phyloP scores from a whole-genome alignment of 2,113 vertebrate genomes.

The Nesoenas mayeri region DNA sequence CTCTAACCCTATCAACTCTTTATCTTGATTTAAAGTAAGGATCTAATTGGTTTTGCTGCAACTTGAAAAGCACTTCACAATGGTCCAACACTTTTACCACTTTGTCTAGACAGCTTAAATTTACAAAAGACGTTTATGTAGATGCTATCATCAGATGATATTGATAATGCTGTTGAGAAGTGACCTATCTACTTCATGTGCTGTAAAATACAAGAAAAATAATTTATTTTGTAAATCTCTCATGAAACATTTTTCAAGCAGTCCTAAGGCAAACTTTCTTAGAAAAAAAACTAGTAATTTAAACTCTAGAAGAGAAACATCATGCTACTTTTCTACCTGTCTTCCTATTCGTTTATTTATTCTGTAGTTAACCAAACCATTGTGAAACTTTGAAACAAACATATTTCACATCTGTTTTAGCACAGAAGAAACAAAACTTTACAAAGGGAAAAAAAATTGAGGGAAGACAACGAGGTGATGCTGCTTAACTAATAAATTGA shows the following conservation, averaged over 20 bases:
- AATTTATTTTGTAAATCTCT: background rate
- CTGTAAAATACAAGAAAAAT: background rate
- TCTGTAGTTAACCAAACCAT: background rate
- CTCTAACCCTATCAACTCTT: background rate
- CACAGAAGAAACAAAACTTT: background rate
- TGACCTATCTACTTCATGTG: background rate
- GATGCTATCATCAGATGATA: background rate
- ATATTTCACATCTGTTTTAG: background rate
- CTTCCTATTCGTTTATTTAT: background rate
- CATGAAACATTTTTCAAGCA: background rate
- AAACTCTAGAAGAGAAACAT: background rate
- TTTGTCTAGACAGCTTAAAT: background rate
- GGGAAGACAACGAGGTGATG: background rate
- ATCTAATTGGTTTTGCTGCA: background rate
- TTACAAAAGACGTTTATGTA: background rate
- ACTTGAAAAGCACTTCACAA: background rate
- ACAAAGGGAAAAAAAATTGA: background rate
- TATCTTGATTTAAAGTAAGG: background rate
- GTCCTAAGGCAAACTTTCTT: background rate
- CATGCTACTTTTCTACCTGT: background rate
- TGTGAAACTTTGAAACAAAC: background rate
- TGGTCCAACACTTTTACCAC: background rate
- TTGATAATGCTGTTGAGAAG: background rate
- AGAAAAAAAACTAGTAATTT: background rate
- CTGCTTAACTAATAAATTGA: slow-evolving; percentile 31